Conservation (phyloP, 2,888 invertebrate species). For the Drosophila macrospina region DNA sequence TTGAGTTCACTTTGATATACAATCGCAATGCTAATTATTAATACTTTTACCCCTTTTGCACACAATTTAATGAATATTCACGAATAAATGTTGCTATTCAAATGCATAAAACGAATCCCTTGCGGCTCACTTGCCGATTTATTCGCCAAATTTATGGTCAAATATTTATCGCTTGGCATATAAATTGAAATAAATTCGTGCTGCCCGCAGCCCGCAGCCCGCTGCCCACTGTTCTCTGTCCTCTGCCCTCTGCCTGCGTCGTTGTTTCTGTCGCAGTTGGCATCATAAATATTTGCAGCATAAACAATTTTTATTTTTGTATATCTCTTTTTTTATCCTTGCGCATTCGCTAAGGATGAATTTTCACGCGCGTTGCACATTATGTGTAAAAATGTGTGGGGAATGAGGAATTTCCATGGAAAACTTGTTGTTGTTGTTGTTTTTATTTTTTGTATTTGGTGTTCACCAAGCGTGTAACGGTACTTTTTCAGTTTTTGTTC, state of each 20-base stretch:
- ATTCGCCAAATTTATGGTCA: slow-evolving; percentile 68
- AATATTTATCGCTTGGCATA: slow-evolving; percentile 69
- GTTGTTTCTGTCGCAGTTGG: slow-evolving; percentile 32
- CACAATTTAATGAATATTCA: slow-evolving; percentile 44
- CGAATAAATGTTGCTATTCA: slow-evolving; percentile 27
- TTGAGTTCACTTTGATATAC: slow-evolving; percentile 21
- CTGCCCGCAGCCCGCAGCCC: background rate
- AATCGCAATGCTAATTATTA: slow-evolving; percentile 24
- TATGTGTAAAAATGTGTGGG: slow-evolving; percentile 55
- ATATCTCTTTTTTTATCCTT: slow-evolving; percentile 37
- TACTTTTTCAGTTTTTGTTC: slow-evolving; percentile 43
- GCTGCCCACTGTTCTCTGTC: background rate
- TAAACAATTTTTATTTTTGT: slow-evolving; percentile 64
- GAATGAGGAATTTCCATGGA: slow-evolving; percentile 4
- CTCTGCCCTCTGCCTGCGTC: slow-evolving; percentile 2
- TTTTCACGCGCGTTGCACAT: slow-evolving; percentile 79
- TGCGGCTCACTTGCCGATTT: slow-evolving; percentile 57
- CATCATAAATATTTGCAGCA: slow-evolving; percentile 76
- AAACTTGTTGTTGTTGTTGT: background rate
- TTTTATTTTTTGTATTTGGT: slow-evolving; percentile 6
- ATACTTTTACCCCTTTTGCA: slow-evolving; percentile 10
- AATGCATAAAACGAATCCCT: slow-evolving; percentile 32
- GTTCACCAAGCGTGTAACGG: slow-evolving; percentile 71
- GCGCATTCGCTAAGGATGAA: slow-evolving; percentile 68
- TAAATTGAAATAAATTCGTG: slow-evolving; percentile 69